phyloP scores from a whole-genome alignment of 2,888 invertebrate genomes.

The Sarcophaga carnaria region DNA sequence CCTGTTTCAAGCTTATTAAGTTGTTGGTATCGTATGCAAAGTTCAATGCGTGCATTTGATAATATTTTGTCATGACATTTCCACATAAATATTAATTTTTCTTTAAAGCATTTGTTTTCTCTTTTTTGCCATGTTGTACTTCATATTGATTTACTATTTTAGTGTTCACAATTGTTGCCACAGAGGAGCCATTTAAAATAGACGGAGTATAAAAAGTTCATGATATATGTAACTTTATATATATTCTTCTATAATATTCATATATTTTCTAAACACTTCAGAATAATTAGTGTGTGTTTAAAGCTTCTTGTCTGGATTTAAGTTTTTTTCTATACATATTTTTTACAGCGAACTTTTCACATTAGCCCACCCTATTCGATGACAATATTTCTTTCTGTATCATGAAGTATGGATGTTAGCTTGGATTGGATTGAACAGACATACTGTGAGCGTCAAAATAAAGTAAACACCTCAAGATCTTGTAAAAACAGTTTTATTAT shows the following conservation, averaged over 20 bases:
- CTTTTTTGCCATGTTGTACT: background rate
- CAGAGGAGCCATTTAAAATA: slow-evolving; percentile 12
- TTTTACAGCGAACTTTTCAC: slow-evolving; percentile 35
- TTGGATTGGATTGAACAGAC: background rate
- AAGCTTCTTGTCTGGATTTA: too few species aligned
- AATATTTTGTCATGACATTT: background rate
- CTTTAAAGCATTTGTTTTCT: background rate
- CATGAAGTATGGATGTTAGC: background rate
- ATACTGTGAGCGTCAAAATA: too few species aligned
- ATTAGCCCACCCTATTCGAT: slow-evolving; percentile 14
- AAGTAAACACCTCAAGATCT: too few species aligned
- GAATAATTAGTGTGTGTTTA: too few species aligned
- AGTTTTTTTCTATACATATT: slow-evolving; percentile 7
- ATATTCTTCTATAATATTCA: background rate
- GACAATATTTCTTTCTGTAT: background rate
- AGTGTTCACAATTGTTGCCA: slow-evolving; percentile 29
- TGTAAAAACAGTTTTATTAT: too few species aligned
- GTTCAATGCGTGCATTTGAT: slow-evolving; percentile 5
- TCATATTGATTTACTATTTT: slow-evolving; percentile 42
- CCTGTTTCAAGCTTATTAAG: slow-evolving; percentile 12
- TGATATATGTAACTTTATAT: background rate
- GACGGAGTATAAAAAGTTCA: too few species aligned
- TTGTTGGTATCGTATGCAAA: background rate
- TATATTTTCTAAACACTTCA: slow-evolving; percentile 17
- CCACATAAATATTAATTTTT: background rate